Conservation (phyloP, 64 coral and sea anemone species). For the Montipora sp. region DNA sequence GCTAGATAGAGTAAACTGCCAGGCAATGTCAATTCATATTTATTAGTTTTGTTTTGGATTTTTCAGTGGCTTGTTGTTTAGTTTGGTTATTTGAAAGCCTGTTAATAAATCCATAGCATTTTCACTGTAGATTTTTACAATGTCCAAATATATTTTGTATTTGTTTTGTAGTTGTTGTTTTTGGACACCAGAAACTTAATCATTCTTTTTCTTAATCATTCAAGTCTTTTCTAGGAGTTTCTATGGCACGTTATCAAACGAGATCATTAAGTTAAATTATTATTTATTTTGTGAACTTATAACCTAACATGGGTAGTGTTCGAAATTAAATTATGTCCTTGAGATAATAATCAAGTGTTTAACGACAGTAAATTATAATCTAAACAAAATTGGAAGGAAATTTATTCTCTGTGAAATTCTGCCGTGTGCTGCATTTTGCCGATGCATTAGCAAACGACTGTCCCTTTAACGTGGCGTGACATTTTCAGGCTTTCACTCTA, state of each 20-base stretch:
- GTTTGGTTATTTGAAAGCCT: slow-evolving; percentile 9
- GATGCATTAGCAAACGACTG: neutral
- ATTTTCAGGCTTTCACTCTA: no score
- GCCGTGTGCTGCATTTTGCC: neutral
- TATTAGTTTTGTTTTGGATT: slow-evolving; percentile 15
- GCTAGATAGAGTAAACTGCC: slow-evolving; percentile 41
- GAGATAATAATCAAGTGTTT: neutral
- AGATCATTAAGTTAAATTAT: slow-evolving; percentile 47
- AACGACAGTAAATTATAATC: slow-evolving; percentile 21
- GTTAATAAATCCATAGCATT: slow-evolving; percentile 1
- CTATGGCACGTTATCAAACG: slow-evolving; percentile 9
- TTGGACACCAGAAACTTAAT: neutral
- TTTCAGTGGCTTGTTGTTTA: slow-evolving; percentile 20
- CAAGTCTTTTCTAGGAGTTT: slow-evolving; percentile 39
- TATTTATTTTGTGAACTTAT: slow-evolving; percentile 35
- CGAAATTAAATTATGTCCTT: slow-evolving; percentile 19
- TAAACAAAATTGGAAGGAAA: slow-evolving; percentile 2
- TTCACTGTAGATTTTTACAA: slow-evolving; percentile 39
- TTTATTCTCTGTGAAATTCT: neutral
- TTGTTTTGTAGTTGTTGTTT: slow-evolving; percentile 19
- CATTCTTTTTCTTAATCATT: neutral
- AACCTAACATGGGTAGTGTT: neutral
- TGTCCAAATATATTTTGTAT: slow-evolving; percentile 47
- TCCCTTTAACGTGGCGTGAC: no score
- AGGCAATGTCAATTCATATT: slow-evolving; percentile 31